Base-by-base conservation (phyloP, 2,888 invertebrate genomes). In the Lasioglossum lativentre region DNA sequence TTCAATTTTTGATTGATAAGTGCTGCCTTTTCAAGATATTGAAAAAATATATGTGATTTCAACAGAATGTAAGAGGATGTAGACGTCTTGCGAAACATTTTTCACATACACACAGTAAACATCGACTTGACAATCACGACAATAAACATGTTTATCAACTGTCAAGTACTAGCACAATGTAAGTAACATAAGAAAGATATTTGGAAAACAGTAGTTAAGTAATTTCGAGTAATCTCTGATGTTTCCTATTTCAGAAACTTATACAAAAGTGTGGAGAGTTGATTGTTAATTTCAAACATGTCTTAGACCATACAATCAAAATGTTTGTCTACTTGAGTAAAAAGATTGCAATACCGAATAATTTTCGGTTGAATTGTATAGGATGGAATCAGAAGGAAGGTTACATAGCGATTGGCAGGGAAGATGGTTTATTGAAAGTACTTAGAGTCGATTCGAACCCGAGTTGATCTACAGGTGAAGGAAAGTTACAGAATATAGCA, bases 311-410 rank as follows among this genome's bases (percentile, higher is more conserved):
- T 66, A 45, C 40, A 19, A 8, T 23, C n/a, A 80, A 86, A 30
- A 95, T 95, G 95, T 95, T 95, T 86, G 94, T 95, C 4, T 95
- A 95, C 52, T 83, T 95, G 52, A 95, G 95, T 80, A 95, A 95
- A 85, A 95, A 99, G 98, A 99, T 99, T 95, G 99, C 99, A 12
- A 99, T 99, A 93, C 99, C 99, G 6, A 99, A 99, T 95, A 99
- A 99, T 95, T 97, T 98, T 23, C 97, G 97, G 93, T 96, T 99
- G 38, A 97, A 98, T 92, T 98, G 99, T 95, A 96, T 99, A 92
- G 97, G 99, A 91, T 99, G 99, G 99, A 99, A 99, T 95, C 97
- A 98, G 94, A 98, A 98, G 88, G 98, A 99, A 91, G 99, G 99
- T 34, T 99, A 98, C 94, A 99, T 99, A 85, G 99, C 99, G 1